phyloP scores from a whole-genome alignment of 2,888 invertebrate species.

The Amiota communis region DNA sequence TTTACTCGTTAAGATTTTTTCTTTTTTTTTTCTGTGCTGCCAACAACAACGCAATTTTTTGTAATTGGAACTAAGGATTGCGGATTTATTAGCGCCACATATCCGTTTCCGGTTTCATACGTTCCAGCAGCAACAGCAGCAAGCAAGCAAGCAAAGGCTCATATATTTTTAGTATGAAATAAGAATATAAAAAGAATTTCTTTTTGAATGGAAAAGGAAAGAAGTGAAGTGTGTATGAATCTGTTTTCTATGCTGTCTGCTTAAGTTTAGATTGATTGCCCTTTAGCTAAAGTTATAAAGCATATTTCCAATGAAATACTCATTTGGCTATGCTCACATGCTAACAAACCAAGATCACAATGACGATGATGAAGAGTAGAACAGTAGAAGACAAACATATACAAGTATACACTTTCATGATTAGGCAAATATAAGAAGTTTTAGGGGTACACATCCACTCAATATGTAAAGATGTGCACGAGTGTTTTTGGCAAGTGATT shows the following conservation, averaged over 20 bases:
- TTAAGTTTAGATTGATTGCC: conserved; percentile 16
- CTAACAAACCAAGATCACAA: neutral
- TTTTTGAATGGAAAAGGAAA: neutral
- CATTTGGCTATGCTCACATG: neutral
- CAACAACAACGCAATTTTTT: too few relatives aligned
- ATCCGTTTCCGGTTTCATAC: conserved; percentile 41
- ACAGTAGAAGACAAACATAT: neutral
- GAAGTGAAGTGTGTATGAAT: neutral
- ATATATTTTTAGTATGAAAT: too few relatives aligned
- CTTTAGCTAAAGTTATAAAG: conserved; percentile 11
- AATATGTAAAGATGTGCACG: conserved; percentile 1
- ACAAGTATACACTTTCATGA: neutral
- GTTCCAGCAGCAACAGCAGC: neutral
- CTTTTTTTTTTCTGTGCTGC: too few relatives aligned
- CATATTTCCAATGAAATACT: conserved; percentile 18
- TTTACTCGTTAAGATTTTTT: neutral
- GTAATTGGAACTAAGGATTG: conserved; percentile 22
- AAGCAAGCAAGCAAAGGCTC: too few relatives aligned
- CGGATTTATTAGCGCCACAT: conserved; percentile 45
- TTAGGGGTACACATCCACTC: too few relatives aligned
- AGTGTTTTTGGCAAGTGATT: conserved; percentile 1
- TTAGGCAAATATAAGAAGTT: too few relatives aligned
- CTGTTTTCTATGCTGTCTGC: too few relatives aligned
- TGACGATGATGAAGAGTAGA: neutral
- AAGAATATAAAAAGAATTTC: too few relatives aligned